Conservation (phyloP, 2,888 invertebrate species). For the Cyclophora albipunctata region DNA sequence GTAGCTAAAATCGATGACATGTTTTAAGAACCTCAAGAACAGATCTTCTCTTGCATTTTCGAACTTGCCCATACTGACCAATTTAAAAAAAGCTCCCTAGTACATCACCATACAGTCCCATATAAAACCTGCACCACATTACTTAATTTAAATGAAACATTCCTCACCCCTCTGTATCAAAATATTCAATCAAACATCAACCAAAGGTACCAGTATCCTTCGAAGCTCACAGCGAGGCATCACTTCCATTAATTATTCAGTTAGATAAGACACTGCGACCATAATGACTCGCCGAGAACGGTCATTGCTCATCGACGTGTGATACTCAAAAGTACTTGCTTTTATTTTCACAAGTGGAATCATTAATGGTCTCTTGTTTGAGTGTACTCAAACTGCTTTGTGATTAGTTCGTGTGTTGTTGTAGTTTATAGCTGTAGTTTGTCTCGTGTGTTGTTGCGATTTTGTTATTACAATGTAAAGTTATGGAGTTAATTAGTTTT, state of each 20-base stretch:
- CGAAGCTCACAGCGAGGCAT: slow-evolving; percentile 51
- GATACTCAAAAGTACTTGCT: slow-evolving; percentile 38
- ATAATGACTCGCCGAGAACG: slow-evolving; percentile 59
- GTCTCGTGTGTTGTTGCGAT: too few relatives aligned
- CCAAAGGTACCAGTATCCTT: slow-evolving; percentile 25
- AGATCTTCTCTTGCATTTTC: too few relatives aligned
- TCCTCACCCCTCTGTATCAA: too few relatives aligned
- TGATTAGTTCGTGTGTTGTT: slow-evolving; percentile 2
- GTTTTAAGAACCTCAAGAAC: too few relatives aligned
- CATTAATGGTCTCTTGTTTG: slow-evolving; percentile 43
- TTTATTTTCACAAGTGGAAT: slow-evolving; percentile 45
- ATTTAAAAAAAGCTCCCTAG: too few relatives aligned
- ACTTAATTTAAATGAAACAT: too few relatives aligned
- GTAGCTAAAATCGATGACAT: too few relatives aligned
- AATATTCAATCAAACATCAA: slow-evolving; percentile 17
- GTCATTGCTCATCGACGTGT: slow-evolving; percentile 64
- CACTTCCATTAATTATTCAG: slow-evolving; percentile 73
- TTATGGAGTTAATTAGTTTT: too few relatives aligned
- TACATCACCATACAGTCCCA: too few relatives aligned
- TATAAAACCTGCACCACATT: too few relatives aligned
- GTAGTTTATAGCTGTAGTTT: not conserved
- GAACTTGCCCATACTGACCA: too few relatives aligned
- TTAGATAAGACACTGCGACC: slow-evolving; percentile 73
- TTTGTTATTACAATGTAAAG: too few relatives aligned
- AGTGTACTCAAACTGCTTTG: slow-evolving; percentile 7